Conservation (phyloP, 1,140 invertebrate genomes). For the Megalonaias nervosa region DNA sequence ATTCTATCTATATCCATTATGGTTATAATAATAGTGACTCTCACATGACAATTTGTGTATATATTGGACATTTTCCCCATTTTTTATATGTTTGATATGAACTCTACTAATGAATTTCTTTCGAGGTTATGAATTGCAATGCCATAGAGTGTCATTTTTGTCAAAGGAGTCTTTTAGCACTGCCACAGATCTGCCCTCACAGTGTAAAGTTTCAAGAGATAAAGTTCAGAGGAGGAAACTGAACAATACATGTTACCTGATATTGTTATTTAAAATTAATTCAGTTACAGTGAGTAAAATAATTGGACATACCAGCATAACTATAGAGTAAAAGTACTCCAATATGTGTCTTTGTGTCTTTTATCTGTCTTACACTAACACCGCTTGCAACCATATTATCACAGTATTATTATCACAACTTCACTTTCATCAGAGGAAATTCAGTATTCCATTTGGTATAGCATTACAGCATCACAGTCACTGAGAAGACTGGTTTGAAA, state of each 20-base stretch:
- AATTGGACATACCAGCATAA: too few relatives aligned
- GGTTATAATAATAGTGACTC: not conserved
- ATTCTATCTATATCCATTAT: not conserved
- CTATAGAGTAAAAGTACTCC: too few relatives aligned
- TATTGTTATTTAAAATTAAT: too few relatives aligned
- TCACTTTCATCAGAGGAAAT: too few relatives aligned
- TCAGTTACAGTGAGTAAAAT: too few relatives aligned
- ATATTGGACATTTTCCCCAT: not conserved
- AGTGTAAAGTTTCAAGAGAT: not conserved
- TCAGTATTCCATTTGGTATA: too few relatives aligned
- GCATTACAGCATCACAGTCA: too few relatives aligned
- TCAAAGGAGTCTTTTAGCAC: not conserved
- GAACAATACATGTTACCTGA: not conserved
- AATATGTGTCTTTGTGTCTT: too few relatives aligned
- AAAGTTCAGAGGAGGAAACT: not conserved
- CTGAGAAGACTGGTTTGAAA: too few relatives aligned
- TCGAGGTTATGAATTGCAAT: not conserved
- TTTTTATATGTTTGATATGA: conserved; percentile 2
- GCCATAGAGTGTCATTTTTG: not conserved
- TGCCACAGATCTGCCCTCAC: not conserved
- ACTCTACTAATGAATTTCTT: not conserved
- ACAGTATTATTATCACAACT: too few relatives aligned
- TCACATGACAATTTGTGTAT: conserved; percentile 1
- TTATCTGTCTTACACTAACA: too few relatives aligned
- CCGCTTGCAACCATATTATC: too few relatives aligned